Evolutionary conservation across 2,797 vertebrate species (phyloP).

Genomic region (Hypotaenidia philippensis): DNA sequence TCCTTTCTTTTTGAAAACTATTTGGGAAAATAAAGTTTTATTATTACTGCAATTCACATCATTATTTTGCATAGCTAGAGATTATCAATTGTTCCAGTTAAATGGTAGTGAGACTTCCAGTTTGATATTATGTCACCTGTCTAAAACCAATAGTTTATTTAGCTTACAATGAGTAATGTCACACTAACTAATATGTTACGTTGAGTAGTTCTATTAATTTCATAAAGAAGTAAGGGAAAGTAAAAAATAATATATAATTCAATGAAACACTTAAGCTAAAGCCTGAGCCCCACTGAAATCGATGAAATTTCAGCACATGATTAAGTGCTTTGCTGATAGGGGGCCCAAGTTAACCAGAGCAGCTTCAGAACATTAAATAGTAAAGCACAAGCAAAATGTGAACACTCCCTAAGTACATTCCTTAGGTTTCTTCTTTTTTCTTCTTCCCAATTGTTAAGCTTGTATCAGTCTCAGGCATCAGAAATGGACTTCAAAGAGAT

Average conservation of each 20-base stretch:
- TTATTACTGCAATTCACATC: not conserved
- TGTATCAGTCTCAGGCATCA: not conserved
- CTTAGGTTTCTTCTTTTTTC: conserved; percentile 1
- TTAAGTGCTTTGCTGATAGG: conserved; percentile 22
- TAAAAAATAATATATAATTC: not conserved
- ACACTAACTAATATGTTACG: not conserved
- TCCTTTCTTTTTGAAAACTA: not conserved
- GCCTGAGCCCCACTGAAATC: not conserved
- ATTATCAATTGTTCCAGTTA: not conserved
- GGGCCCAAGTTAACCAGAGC: not conserved
- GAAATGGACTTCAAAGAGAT: conserved; percentile 30
- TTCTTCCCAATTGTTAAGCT: not conserved
- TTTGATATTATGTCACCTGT: not conserved
- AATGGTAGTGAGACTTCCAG: not conserved
- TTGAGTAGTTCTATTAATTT: not conserved
- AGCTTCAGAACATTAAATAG: not conserved
- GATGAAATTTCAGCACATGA: not conserved
- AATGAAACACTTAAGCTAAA: conserved; percentile 20
- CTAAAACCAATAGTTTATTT: not conserved
- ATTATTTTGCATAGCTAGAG: not conserved
- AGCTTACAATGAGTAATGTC: not conserved
- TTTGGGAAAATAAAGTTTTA: not conserved
- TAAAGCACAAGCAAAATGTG: conserved; percentile 1
- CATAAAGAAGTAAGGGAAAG: not conserved
- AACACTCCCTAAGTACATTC: not conserved